Conservation (phyloP, 2,888 invertebrate genomes). For the Trichogramma dendrolimi region DNA sequence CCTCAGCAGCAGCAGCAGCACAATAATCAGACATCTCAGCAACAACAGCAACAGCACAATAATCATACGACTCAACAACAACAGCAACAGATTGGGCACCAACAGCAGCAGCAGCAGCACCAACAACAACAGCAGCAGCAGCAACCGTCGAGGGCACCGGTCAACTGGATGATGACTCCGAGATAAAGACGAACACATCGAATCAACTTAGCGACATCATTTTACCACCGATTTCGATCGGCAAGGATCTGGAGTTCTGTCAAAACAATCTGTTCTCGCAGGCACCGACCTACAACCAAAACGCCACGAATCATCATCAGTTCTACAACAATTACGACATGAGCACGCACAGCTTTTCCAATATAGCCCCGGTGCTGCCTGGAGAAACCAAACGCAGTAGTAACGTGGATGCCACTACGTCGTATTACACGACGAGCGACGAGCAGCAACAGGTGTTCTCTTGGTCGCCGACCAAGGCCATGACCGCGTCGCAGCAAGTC, state of each 20-base stretch:
- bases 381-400: constrained; percentile 42
- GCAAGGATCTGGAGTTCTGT: constrained; percentile 50
- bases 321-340: constrained; percentile 50
- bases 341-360: constrained; percentile 44
- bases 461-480: constrained; percentile 58
- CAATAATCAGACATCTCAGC: constrained; percentile 37
- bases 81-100: constrained; percentile 27
- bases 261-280: constrained; percentile 49
- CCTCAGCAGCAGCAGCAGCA: constrained; percentile 37
- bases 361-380: constrained; percentile 42
- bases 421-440: constrained; percentile 37
- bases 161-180: constrained; percentile 65
- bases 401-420: constrained; percentile 29
- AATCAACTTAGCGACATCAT: constrained; percentile 50
- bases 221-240: constrained; percentile 51
- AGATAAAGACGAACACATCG: constrained; percentile 48
- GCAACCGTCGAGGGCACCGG: constrained; percentile 52
- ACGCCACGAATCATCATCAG: constrained; percentile 44
- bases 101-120: constrained; percentile 35
- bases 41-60: constrained; percentile 36
- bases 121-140: constrained; percentile 45
- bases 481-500: constrained; percentile 50
- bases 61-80: constrained; percentile 5
- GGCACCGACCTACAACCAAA: constrained; percentile 46
- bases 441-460: constrained; percentile 56